Evolutionary conservation across 53 echinoderm and acorn worm genomes (phyloP).

Genomic region (Astropecten irregularis): DNA sequence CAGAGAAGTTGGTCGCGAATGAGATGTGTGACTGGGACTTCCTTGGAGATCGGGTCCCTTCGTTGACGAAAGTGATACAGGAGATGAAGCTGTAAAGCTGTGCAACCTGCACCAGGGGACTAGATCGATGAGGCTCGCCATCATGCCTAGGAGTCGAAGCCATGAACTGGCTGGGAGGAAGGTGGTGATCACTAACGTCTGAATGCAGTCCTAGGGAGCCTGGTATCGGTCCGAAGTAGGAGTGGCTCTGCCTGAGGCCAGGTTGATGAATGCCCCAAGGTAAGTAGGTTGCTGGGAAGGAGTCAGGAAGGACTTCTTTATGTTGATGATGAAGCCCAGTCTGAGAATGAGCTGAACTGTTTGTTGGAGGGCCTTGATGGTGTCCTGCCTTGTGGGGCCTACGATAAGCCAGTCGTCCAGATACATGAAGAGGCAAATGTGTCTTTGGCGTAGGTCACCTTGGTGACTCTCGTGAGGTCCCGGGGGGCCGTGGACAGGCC

Average conservation of each 20-base stretch:
- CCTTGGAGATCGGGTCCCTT: too few relatives aligned
- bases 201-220: neutral
- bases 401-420: too few relatives aligned
- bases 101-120: slow-evolving; percentile 35
- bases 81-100: slow-evolving; percentile 13
- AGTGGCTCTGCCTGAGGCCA: neutral
- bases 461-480: slow-evolving; percentile 41
- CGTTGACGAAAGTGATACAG: too few relatives aligned
- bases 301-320: too few relatives aligned
- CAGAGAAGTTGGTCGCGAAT: neutral
- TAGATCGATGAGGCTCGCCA: slow-evolving; percentile 40
- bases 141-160: too few relatives aligned
- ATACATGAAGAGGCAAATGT: too few relatives aligned
- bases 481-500: too few relatives aligned
- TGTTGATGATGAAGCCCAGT: slow-evolving; percentile 7
- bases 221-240: neutral
- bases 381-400: neutral
- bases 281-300: too few relatives aligned
- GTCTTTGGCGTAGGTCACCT: neutral
- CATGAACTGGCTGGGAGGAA: slow-evolving; percentile 21
- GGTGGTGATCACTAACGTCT: neutral
- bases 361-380: neutral
- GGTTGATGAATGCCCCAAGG: neutral
- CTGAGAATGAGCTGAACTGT: neutral
- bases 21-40: neutral